These are phyloP conservation scores for Manis crassicaudata DNA, from an alignment of 2,797 vertebrate species.

Conservation along the genomic window DNA sequence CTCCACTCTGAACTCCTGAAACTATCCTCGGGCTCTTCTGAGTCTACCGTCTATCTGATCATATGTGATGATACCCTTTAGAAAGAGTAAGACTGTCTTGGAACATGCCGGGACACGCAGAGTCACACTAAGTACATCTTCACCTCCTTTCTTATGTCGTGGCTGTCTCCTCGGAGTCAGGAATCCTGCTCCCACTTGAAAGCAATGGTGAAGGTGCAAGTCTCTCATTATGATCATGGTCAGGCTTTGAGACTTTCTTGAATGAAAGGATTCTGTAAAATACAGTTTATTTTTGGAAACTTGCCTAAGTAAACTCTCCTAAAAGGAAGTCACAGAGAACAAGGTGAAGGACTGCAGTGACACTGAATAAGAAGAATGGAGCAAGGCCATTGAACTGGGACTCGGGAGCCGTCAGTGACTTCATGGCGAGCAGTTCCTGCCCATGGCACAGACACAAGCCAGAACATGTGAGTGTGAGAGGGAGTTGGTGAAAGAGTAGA, in stretches of 20 bases:
- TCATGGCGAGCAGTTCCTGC: background rate
- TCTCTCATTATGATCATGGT: background rate
- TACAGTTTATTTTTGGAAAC: background rate
- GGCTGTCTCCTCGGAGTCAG: background rate
- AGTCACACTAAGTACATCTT: background rate
- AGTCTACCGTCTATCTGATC: background rate
- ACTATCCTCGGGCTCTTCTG: background rate
- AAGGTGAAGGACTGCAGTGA: background rate
- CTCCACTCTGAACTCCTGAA: background rate
- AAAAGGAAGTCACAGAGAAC: background rate
- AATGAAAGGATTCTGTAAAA: slow-evolving; percentile 23
- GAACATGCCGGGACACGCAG: background rate
- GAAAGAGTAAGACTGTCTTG: background rate
- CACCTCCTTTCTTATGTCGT: background rate
- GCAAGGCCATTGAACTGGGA: background rate
- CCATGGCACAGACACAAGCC: background rate
- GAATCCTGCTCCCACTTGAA: background rate
- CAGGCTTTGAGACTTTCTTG: background rate
- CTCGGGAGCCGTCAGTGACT: background rate
- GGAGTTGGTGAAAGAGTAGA: background rate
- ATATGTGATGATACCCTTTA: background rate
- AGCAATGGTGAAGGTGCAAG: background rate
- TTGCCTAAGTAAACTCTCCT: background rate
- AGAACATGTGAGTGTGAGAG: background rate
- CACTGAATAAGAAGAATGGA: background rate